These are phyloP conservation scores for Diplodus puntazzo DNA, from an alignment of 2,797 vertebrate genomes.

Conservation along the genomic window DNA sequence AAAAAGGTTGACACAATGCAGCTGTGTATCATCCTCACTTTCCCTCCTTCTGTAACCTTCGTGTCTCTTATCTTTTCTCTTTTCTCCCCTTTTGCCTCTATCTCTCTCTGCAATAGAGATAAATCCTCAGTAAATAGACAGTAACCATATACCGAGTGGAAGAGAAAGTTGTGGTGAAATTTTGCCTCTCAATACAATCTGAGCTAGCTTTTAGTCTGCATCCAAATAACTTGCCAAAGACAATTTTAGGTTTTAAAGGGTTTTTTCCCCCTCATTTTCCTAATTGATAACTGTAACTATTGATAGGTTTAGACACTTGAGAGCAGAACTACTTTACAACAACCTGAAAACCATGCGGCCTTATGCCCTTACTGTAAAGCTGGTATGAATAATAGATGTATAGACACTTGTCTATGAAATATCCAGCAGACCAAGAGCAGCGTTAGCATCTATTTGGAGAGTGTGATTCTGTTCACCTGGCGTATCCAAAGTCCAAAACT, in stretches of 20 bases:
- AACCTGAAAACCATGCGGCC: neutral
- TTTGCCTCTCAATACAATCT: neutral
- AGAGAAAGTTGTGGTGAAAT: neutral
- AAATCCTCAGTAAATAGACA: neutral
- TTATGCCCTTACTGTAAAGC: neutral
- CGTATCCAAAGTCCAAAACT: neutral
- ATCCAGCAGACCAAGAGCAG: neutral
- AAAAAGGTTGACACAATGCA: slow-evolving; percentile 5
- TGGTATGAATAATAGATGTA: neutral
- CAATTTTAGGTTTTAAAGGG: neutral
- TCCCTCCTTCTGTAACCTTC: neutral
- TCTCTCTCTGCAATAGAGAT: neutral
- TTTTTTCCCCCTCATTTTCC: neutral
- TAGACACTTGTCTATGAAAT: neutral
- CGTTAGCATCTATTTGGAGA: too few relatives aligned
- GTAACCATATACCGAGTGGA: neutral
- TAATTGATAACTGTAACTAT: neutral
- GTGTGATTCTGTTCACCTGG: too few relatives aligned
- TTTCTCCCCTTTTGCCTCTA: too few relatives aligned
- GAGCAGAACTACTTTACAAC: neutral
- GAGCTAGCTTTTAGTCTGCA: neutral
- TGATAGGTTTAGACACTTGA: neutral
- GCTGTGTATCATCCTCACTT: neutral
- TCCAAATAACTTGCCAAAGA: neutral
- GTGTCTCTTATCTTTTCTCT: neutral